Base-by-base conservation (phyloP, 2,113 vertebrate species). In the Sylvilagus bachmani region DNA sequence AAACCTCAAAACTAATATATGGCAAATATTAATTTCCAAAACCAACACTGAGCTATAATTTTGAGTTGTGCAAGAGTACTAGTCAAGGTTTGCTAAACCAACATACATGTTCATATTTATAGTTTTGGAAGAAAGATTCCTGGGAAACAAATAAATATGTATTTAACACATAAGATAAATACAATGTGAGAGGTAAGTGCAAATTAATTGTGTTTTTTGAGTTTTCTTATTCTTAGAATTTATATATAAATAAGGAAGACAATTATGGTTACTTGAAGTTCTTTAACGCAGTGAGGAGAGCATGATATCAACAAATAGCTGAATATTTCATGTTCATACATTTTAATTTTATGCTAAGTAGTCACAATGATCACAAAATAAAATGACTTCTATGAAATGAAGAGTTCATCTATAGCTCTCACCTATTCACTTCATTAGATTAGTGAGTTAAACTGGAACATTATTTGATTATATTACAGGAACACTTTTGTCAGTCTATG, bases 371-470 rank as follows among this genome's bases (percentile, higher is more conserved):
- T 93, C 90, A 96, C 49, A 78, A 97, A 93, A 55, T 62, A 96
- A 74, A 94, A 33, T 86, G 96, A 58, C 36, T 97, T 70, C 55
- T 96, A 94, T 85, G 25, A 91, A 97, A 86, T 44, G 86, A 87
- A 97, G 74, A 66, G 89, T 95, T 96, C 61, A 90, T 91, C 67
- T 95, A 75, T 29, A 90, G 31, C 24, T 90, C 70, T 27, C 14
- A 95, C 10, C n/a, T 90, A 44, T 69, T 97, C 85, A 67, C 7
- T 49, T 97, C 80, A 95, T 97, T 96, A 97, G 83, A 97, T 92
- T 96, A 96, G 92, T 74, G 86, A 91, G 75, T 92, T 95, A 94
- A 91, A 95, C 62, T 89, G 95, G 98, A 98, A 97, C 36, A 95
- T 53, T 92, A 80, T 97, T 96, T 97, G 96, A 96, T 97, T 90